phyloP scores from a whole-genome alignment of 2,797 vertebrate genomes.

The Takifugu ocellatus region DNA sequence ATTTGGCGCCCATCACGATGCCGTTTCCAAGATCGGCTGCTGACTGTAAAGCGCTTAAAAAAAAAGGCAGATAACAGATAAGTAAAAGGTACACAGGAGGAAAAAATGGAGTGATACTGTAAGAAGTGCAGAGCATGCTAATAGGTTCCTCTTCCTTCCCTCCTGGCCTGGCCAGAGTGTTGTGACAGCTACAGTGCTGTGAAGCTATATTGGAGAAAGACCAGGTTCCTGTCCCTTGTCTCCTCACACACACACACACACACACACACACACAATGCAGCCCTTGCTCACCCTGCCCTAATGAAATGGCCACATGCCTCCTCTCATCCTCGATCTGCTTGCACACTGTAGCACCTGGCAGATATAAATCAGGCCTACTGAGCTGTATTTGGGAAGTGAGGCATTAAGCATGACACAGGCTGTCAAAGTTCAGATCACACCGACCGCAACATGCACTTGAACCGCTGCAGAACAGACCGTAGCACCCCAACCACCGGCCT shows the following conservation, averaged over 20 bases:
- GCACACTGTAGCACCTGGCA: conserved; percentile 78
- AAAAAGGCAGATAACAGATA: conserved; percentile 14
- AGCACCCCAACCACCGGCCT: conserved; percentile 48
- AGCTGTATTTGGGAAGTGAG: conserved; percentile 83
- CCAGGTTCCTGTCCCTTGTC: conserved; percentile 58
- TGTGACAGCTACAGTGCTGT: conserved; percentile 57
- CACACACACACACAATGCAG: conserved; percentile 52
- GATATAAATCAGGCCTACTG: conserved; percentile 80
- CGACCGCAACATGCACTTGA: conserved; percentile 78
- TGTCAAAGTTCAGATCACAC: conserved; percentile 79
- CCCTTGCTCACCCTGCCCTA: conserved; percentile 70
- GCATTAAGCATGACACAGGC: conserved; percentile 81
- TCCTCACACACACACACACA: conserved; percentile 8
- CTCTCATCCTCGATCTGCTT: conserved; percentile 60
- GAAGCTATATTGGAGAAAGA: conserved; percentile 66
- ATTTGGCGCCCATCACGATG: conserved; percentile 46
- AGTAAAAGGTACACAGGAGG: conserved; percentile 20
- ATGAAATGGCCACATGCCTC: conserved; percentile 74
- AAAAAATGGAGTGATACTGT: conserved; percentile 48
- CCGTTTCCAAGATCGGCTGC: conserved; percentile 34
- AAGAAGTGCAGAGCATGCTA: conserved; percentile 51
- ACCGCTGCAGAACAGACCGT: conserved; percentile 65
- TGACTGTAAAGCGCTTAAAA: conserved; percentile 18
- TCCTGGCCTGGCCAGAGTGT: conserved; percentile 43
- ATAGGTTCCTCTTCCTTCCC: conserved; percentile 46